Conservation (phyloP, 2,113 vertebrate species). For the Coreoperca whiteheadi region DNA sequence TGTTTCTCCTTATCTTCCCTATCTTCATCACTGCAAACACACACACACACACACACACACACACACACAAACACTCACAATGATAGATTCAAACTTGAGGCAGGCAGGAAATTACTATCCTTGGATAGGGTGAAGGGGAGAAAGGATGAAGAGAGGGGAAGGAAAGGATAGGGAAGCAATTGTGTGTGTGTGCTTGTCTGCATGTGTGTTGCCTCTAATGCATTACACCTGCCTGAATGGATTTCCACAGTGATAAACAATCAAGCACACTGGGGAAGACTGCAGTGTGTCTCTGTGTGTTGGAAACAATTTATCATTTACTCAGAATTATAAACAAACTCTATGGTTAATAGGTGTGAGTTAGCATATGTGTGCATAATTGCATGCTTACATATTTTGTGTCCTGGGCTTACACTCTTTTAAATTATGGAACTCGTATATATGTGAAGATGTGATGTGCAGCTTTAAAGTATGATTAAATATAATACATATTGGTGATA, state of each 20-base stretch:
- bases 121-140: background rate
- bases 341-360: background rate
- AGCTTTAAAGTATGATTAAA: background rate
- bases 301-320: slow-evolving; percentile 23
- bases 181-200: slow-evolving; percentile 7
- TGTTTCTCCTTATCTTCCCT: slow-evolving; percentile 1
- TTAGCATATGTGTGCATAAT: too few relatives aligned
- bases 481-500: background rate
- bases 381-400: background rate
- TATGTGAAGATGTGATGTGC: background rate
- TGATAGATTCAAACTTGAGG: slow-evolving; percentile 45
- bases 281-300: slow-evolving; percentile 26
- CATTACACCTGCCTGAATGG: slow-evolving; percentile 34
- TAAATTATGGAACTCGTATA: background rate
- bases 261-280: slow-evolving; percentile 16
- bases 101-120: slow-evolving; percentile 63
- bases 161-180: slow-evolving; percentile 2
- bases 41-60: background rate
- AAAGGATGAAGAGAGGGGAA: slow-evolving; percentile 13
- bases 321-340: slow-evolving; percentile 2
- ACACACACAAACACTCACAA: slow-evolving; percentile 26
- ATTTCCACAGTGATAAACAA: slow-evolving; percentile 28
- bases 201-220: slow-evolving; percentile 27
- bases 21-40: slow-evolving; percentile 24
- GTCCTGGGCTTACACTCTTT: background rate